Percentiles rank a stretch among this genome's conserved stretches.
phyloP scores from a whole-genome alignment of 2,797 vertebrate genomes.

The Crocidura indochinensis region DNA sequence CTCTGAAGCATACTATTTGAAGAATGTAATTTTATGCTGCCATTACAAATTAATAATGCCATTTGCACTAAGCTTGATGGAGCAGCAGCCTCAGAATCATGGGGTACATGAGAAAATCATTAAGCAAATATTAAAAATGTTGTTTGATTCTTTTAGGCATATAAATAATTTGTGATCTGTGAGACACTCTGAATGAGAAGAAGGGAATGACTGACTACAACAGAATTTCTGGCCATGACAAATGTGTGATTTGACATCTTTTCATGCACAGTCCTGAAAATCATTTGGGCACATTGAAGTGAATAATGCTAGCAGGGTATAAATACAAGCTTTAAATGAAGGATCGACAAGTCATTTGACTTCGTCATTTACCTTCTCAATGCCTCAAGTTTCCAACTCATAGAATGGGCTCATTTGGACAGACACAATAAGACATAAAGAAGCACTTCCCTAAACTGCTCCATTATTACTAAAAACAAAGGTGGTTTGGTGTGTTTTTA shows the following conservation, averaged over 20 bases:
- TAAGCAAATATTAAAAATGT: constrained; percentile 73
- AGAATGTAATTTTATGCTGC: constrained; percentile 63
- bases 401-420: background rate
- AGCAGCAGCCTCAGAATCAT: constrained; percentile 49
- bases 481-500: background rate
- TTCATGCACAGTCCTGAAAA: background rate
- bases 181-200: constrained; percentile 47
- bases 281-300: background rate
- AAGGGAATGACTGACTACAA: constrained; percentile 8
- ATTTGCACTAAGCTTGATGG: background rate
- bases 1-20: constrained; percentile 67
- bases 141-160: constrained; percentile 50
- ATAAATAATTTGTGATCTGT: constrained; percentile 59
- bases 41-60: constrained; percentile 66
- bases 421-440: background rate
- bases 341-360: background rate
- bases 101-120: constrained; percentile 47
- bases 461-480: background rate
- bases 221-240: constrained; percentile 7
- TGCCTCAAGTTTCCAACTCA: background rate
- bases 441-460: background rate
- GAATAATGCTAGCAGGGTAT: background rate
- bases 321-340: constrained; percentile 1
- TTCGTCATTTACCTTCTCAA: background rate
- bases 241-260: background rate